Base-by-base conservation (phyloP, 2,113 vertebrate genomes). In the Caracal caracal region DNA sequence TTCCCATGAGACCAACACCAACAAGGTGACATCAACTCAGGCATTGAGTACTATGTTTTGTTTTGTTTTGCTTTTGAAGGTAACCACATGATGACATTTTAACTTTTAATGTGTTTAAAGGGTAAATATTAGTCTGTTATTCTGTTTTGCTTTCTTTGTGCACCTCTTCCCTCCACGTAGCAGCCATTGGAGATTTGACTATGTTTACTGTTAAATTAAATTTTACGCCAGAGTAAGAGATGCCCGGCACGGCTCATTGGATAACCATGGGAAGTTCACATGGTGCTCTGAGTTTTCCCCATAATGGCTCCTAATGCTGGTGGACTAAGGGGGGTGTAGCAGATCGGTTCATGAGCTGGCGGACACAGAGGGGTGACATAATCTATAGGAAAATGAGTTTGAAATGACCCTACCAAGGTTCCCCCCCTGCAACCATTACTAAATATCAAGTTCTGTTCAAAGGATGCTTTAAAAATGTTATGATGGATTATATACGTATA, bases 71-170 rank as follows among this genome's bases (percentile, higher is more conserved):
- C 66, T 81, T 87, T 63, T 2, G 0, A 30, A 68, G 49, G 30
- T 61, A 61, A 61, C 73, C 70, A 79, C 83, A 35, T 43, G 37
- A 40, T 75, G 49, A 33, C 33, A 71, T 80, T 94, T 84, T 93
- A 84, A 49, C 24, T 91, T 90, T n/a, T 73, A 49, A 5, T 65
- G 17, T 86, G 35, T 96, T 82, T 88, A 63, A 84, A 94, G 84
- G 61, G 35, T 95, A 93, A 37, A 95, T 28, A 78, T 88, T 43
- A 88, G 63, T 33, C 80, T 75, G 0, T 49, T 82, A 10, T 11
- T 51, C 61, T 80, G 3, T 49, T 49, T 88, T 83, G 13, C 87
- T 47, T 49, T 56, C 59, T 78, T 53, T 28, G 68, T 20, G 49
- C 1, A n/a, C 91, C 56, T 53, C 47, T 86, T 80, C 56, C 47